phyloP scores from a whole-genome alignment of 1,140 invertebrate genomes.

The Colletes gigas region DNA sequence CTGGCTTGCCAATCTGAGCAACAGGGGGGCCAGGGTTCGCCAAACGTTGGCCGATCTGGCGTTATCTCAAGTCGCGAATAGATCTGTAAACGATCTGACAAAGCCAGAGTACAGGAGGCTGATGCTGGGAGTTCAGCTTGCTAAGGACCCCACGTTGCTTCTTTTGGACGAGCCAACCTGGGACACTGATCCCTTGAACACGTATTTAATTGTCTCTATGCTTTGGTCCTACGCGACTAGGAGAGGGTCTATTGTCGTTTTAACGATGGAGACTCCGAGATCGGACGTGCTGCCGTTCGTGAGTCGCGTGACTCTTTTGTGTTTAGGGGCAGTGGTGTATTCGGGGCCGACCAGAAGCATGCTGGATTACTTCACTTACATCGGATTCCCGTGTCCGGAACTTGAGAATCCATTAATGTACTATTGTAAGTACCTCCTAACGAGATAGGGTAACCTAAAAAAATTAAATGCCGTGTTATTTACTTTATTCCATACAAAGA shows the following conservation, averaged over 20 bases:
- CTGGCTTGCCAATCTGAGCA: conserved; percentile 76
- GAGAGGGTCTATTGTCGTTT: conserved; percentile 91
- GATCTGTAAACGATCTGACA: conserved; percentile 89
- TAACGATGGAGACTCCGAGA: conserved; percentile 95
- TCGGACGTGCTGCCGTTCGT: conserved; percentile 96
- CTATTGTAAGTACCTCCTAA: conserved; percentile 87
- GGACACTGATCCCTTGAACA: conserved; percentile 94
- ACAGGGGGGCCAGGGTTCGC: conserved; percentile 81
- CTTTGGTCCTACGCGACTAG: conserved; percentile 95
- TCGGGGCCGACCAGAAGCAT: conserved; percentile 93
- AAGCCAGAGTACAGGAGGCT: conserved; percentile 92
- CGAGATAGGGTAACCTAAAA: background rate
- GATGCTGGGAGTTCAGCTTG: conserved; percentile 92
- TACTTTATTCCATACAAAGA: too few relatives aligned
- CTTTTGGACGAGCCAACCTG: conserved; percentile 95
- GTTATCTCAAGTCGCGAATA: conserved; percentile 91
- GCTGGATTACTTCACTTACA: conserved; percentile 94
- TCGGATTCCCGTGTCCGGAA: conserved; percentile 96
- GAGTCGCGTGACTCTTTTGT: conserved; percentile 90
- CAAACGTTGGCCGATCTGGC: conserved; percentile 95
- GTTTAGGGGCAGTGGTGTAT: conserved; percentile 94
- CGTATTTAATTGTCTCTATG: conserved; percentile 95
- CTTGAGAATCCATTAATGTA: conserved; percentile 96
- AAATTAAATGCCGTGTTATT: background rate
- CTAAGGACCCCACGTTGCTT: conserved; percentile 92